Conservation (phyloP, 2,797 vertebrate genomes). For the Coilia nasus region DNA sequence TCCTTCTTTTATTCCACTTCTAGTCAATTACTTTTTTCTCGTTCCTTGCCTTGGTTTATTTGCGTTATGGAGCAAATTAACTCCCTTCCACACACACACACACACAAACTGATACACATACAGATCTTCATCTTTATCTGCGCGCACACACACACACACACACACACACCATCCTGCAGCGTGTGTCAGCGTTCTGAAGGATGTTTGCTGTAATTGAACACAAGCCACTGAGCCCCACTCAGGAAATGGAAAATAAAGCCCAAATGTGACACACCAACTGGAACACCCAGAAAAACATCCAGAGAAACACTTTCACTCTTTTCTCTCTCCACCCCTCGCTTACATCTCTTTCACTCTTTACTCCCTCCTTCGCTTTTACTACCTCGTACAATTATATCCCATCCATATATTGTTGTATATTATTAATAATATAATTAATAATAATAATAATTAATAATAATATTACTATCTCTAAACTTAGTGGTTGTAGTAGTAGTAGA, state of each 20-base stretch:
- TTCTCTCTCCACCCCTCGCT: neutral
- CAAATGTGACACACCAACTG: constrained; percentile 64
- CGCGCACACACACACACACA: neutral
- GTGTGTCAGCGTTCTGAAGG: constrained; percentile 45
- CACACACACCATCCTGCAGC: neutral
- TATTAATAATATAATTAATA: too few species aligned
- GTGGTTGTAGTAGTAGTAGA: too few species aligned
- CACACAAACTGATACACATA: neutral
- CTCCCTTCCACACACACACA: neutral
- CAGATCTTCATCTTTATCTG: neutral
- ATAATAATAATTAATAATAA: too few species aligned
- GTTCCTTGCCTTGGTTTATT: too few species aligned
- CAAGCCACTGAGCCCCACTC: constrained; percentile 64
- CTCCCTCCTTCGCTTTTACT: neutral
- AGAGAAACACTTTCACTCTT: constrained; percentile 51
- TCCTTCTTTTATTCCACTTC: too few species aligned
- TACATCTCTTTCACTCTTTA: constrained; percentile 6
- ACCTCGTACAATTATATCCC: neutral
- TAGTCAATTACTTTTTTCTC: too few species aligned
- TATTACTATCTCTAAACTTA: too few species aligned
- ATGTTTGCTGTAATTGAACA: constrained; percentile 81
- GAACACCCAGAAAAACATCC: constrained; percentile 60
- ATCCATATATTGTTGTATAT: too few species aligned
- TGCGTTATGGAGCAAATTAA: neutral
- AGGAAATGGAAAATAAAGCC: constrained; percentile 72